These are phyloP conservation scores for Trichoplusia ni DNA, from an alignment of 1,140 invertebrate species.

Conservation along the genomic window DNA sequence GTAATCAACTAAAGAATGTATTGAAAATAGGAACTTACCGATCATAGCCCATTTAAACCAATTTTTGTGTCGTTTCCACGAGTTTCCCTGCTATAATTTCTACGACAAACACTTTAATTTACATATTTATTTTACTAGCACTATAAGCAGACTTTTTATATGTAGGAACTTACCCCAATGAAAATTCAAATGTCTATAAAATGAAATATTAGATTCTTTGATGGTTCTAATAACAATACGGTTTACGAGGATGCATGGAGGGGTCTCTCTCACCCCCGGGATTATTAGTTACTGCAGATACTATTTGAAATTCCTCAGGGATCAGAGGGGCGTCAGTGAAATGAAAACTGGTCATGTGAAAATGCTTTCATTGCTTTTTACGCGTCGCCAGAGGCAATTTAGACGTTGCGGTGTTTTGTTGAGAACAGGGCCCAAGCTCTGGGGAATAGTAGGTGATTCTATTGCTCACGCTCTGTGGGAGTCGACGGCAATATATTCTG, in stretches of 20 bases:
- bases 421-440: constrained; percentile 33
- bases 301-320: constrained; percentile 74
- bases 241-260: constrained; percentile 40
- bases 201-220: constrained; percentile 37
- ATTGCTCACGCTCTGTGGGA: constrained; percentile 55
- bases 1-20: too few relatives aligned
- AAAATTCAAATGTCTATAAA: constrained; percentile 31
- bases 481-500: constrained; percentile 32
- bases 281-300: constrained; percentile 72
- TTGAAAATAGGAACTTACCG: too few relatives aligned
- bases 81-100: too few relatives aligned
- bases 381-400: constrained; percentile 72
- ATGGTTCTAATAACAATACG: constrained; percentile 39
- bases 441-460: constrained; percentile 36
- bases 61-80: too few relatives aligned
- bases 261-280: constrained; percentile 47
- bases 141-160: constrained; percentile 4
- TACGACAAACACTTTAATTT: background rate
- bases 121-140: constrained; percentile 1
- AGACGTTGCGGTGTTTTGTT: constrained; percentile 68
- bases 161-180: constrained; percentile 16
- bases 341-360: constrained; percentile 75
- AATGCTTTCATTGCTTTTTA: constrained; percentile 77
- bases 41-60: too few relatives aligned
- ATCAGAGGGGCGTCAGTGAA: constrained; percentile 64